Evolutionary conservation across 2,797 vertebrate genomes (phyloP), one percentile per base, ranked within the genome.

Genomic region (Gadopsis marmoratus): DNA sequence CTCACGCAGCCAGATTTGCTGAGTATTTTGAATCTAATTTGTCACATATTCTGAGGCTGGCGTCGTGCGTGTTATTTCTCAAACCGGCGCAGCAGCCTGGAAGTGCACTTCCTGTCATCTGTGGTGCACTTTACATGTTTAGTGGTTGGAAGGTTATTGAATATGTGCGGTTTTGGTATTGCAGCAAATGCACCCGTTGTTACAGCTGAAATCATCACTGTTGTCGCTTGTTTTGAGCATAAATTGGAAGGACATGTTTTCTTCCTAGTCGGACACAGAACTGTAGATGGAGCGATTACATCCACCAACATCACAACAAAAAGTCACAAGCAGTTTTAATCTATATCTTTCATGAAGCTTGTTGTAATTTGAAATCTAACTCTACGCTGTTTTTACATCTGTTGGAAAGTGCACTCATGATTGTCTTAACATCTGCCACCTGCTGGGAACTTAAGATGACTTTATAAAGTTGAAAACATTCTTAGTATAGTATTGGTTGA

Each of bases 81-180:
- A 56, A 53, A 56, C 41, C 56, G 21, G 56, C 1, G 14, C 67
- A 63, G 43, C 51, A 39, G 71, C 59, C 39, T 78, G 48, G 53
- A 68, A 82, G 74, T 8, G 11, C 48, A 78, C 63, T 33, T 85
- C 68, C 21, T 86, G 55, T 74, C 58, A 39, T 48, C 47, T 60
- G 47, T 69, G 71, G 31, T 67, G 51, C 68, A 26, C 16, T 77
- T 71, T 77, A 67, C 58, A 71, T 78, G 56, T 61, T 77, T 19
- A 79, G 54, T 41, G 31, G 55, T 37, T 41, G 54, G 23, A 33
- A 58, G 67, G 63, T 78, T 13, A 62, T 21, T 60, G 29, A 67
- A 45, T 7, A n/a, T 50, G 16, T 51, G 10, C 35, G 0, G 33
- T 51, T 39, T 53, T 47, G 58, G 61, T 37, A 39, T 37, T 41